A percentile compares a stretch with the other conserved stretches of the same genome.
Evolutionary conservation across 2,888 invertebrate species (phyloP).

Genomic region (Cheilosia pagana): DNA sequence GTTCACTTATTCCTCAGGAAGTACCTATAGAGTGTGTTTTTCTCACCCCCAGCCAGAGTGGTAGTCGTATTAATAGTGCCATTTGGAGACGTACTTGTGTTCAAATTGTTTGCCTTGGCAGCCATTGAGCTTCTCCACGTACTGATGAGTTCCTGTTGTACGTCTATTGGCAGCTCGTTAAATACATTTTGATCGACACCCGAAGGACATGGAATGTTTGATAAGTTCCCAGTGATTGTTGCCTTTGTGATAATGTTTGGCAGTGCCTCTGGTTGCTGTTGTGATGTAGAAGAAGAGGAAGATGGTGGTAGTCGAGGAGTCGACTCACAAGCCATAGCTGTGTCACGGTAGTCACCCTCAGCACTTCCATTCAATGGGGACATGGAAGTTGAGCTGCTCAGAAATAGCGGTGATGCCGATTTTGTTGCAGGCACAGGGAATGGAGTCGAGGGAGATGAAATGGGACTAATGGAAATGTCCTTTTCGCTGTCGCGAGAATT

Average conservation of each 20-base stretch:
- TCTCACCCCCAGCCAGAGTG: conserved; percentile 78
- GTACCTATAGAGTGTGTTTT: conserved; percentile 88
- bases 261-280: conserved; percentile 7
- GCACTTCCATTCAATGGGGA: conserved; percentile 39
- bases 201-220: conserved; percentile 86
- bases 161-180: conserved; percentile 88
- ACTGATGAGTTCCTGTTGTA: conserved; percentile 89
- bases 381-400: conserved; percentile 25
- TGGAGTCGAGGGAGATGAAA: conserved; percentile 77
- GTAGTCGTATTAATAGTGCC: conserved; percentile 41
- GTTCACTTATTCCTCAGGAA: conserved; percentile 87
- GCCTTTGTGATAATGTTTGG: conserved; percentile 47
- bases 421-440: conserved; percentile 80
- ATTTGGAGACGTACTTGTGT: conserved; percentile 35
- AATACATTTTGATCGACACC: conserved; percentile 89
- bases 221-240: conserved; percentile 77
- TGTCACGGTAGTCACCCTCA: conserved; percentile 50
- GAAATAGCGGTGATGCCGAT: conserved; percentile 50
- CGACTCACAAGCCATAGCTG: conserved; percentile 55
- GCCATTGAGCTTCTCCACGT: conserved; percentile 85
- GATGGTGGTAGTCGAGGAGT: conserved; percentile 8
- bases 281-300: conserved; percentile 5
- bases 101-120: conserved; percentile 77
- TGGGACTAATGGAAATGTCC: conserved; percentile 79
- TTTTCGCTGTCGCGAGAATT: conserved; percentile 87